phyloP scores from a whole-genome alignment of 2,113 vertebrate genomes.

The Pygathrix nemaeus region DNA sequence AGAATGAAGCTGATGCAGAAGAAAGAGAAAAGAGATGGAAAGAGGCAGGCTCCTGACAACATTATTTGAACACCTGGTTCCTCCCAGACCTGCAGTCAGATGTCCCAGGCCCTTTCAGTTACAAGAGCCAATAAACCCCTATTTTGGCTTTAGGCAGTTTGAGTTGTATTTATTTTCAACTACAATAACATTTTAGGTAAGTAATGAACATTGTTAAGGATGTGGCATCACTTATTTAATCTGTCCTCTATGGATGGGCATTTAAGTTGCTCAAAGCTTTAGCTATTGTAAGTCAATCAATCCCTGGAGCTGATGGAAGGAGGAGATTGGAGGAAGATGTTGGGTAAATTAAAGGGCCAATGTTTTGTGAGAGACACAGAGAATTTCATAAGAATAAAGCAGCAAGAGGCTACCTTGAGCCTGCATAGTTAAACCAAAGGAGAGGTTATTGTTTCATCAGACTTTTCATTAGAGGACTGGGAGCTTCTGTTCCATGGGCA shows the following conservation, averaged over 20 bases:
- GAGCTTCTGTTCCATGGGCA: not conserved
- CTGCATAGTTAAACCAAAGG: not conserved
- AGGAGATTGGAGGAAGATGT: not conserved
- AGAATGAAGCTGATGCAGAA: not conserved
- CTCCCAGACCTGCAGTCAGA: not conserved
- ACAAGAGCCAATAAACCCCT: not conserved
- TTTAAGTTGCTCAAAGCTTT: not conserved
- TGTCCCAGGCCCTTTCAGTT: not conserved
- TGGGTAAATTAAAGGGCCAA: not conserved
- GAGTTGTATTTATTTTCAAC: constrained; percentile 34
- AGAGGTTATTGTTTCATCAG: not conserved
- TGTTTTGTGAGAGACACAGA: not conserved
- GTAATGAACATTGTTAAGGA: not conserved
- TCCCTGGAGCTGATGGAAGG: not conserved
- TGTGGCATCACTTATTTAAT: not conserved
- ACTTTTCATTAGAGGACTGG: not conserved
- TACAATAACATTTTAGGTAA: not conserved
- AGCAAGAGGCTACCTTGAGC: not conserved
- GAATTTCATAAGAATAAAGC: constrained; percentile 8
- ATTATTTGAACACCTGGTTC: not conserved
- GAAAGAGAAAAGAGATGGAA: not conserved
- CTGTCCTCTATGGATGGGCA: not conserved
- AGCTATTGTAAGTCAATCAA: not conserved
- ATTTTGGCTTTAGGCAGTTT: not conserved
- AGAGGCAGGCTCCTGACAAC: not conserved